phyloP scores from a whole-genome alignment of 2,797 vertebrate genomes.

The Anguilla marmorata region DNA sequence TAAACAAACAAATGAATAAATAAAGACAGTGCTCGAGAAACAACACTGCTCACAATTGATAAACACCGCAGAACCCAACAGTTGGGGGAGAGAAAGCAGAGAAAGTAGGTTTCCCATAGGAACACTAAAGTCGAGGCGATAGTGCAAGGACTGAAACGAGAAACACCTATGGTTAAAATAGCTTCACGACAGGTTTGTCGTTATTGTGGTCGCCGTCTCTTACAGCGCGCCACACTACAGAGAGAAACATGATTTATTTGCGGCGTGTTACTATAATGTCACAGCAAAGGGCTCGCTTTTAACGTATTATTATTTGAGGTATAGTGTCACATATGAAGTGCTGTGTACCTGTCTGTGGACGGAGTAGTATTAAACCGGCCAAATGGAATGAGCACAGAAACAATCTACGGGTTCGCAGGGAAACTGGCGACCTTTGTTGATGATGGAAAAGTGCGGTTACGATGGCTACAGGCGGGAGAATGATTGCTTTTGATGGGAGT shows the following conservation, averaged over 20 bases:
- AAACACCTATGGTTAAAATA: conserved; percentile 16
- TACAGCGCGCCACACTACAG: not conserved
- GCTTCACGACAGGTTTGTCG: conserved; percentile 2
- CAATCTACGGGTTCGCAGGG: not conserved
- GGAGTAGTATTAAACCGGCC: conserved; percentile 16
- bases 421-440: conserved; percentile 31
- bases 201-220: conserved; percentile 4
- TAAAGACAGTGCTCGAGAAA: not conserved
- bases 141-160: not conserved
- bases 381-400: conserved; percentile 20
- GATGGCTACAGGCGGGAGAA: conserved; percentile 13
- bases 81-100: not conserved
- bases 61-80: not conserved
- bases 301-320: conserved; percentile 10
- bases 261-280: conserved; percentile 14
- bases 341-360: not conserved
- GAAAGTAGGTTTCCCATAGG: conserved; percentile 3
- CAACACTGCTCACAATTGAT: not conserved
- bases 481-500: conserved; percentile 32
- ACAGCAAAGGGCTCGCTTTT: conserved; percentile 12
- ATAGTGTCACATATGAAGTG: conserved; percentile 22
- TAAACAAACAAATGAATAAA: no score
- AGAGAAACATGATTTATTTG: not conserved
- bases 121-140: not conserved
- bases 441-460: conserved; percentile 28